Percentiles rank a stretch among this genome's conserved stretches.
phyloP scores from a whole-genome alignment of 2,888 invertebrate genomes.

The Sicus ferrugineus region DNA sequence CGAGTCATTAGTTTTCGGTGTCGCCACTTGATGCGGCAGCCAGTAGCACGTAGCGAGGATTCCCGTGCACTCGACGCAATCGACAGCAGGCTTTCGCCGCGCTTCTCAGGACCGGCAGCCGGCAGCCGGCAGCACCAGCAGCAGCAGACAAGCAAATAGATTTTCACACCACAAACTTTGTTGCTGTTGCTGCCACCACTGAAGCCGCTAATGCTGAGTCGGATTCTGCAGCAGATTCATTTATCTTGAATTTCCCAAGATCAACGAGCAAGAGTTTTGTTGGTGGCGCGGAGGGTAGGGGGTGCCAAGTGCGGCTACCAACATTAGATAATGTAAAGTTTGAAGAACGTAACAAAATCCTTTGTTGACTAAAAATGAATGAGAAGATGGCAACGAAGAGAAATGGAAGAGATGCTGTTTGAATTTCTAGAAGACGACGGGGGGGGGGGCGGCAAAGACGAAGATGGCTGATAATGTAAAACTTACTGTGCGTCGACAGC shows the following conservation, averaged over 20 bases:
- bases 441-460: neutral
- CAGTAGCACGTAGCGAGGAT: conserved; percentile 3
- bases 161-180: conserved; percentile 39
- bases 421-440: neutral
- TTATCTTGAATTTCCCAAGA: conserved; percentile 39
- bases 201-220: conserved; percentile 9
- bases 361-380: conserved; percentile 27
- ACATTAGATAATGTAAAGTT: conserved; percentile 29
- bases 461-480: conserved; percentile 6
- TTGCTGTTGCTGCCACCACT: conserved; percentile 24
- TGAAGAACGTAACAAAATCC: conserved; percentile 29
- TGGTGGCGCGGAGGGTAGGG: neutral
- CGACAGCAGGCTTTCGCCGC: no score
- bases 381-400: neutral
- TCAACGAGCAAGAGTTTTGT: conserved; percentile 25
- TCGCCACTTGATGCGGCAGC: conserved; percentile 24
- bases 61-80: conserved; percentile 2
- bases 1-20: conserved; percentile 43
- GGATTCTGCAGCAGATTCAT: conserved; percentile 32
- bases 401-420: neutral
- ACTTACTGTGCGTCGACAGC: conserved; percentile 7
- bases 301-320: conserved; percentile 10
- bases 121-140: neutral
- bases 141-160: conserved; percentile 41
- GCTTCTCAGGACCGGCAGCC: neutral